These are phyloP conservation scores for Lindbergichthys nudifrons DNA, from an alignment of 2,797 vertebrate genomes.

Conservation along the genomic window DNA sequence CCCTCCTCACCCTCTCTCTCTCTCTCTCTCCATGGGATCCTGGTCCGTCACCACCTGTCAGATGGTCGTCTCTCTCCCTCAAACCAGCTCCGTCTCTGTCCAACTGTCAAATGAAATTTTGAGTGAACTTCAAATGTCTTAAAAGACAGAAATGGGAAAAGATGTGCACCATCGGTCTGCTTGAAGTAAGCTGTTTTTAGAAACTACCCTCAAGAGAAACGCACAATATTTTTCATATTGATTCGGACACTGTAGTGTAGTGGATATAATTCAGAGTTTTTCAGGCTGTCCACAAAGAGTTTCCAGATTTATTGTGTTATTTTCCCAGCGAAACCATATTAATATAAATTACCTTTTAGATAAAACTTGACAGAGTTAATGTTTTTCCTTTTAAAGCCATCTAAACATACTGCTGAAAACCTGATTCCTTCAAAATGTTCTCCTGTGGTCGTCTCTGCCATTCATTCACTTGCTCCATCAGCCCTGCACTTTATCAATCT, in stretches of 20 bases:
- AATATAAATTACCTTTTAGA: neutral
- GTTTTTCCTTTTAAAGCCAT: neutral
- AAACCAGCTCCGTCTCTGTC: constrained; percentile 36
- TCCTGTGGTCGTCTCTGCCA: neutral
- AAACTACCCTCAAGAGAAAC: neutral
- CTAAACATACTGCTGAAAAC: constrained; percentile 1
- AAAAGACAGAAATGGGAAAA: constrained; percentile 28
- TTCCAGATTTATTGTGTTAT: neutral
- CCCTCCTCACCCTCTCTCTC: constrained; percentile 12
- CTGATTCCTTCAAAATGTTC: neutral
- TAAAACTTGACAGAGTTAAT: neutral
- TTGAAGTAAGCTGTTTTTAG: neutral
- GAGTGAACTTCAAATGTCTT: constrained; percentile 46
- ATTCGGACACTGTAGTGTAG: neutral
- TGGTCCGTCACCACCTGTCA: constrained; percentile 80
- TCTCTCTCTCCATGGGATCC: constrained; percentile 58
- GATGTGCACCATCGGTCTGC: neutral
- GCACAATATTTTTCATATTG: neutral
- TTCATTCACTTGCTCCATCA: neutral
- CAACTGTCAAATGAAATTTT: constrained; percentile 55
- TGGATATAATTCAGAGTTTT: neutral
- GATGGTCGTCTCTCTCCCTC: constrained; percentile 54
- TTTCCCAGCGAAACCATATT: neutral
- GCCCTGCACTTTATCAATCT: neutral
- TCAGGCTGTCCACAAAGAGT: neutral